phyloP scores from a whole-genome alignment of 2,113 vertebrate genomes.

The Halichoerus grypus region DNA sequence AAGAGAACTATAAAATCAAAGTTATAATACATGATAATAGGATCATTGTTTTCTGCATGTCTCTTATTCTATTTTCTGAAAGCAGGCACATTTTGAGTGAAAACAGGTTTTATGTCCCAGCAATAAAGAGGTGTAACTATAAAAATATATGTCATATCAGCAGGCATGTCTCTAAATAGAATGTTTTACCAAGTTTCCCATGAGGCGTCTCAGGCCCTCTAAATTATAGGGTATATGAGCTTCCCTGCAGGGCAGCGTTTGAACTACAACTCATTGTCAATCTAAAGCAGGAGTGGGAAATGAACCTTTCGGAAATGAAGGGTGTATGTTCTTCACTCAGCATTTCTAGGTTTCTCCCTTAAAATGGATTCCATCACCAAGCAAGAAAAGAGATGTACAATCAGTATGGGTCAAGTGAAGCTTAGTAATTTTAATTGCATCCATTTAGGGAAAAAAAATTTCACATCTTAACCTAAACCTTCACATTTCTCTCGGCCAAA shows the following conservation, averaged over 20 bases:
- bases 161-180: slow-evolving; percentile 82
- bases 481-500: slow-evolving; percentile 44
- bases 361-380: slow-evolving; percentile 28
- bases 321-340: slow-evolving; percentile 3
- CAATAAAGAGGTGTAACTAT: slow-evolving; percentile 81
- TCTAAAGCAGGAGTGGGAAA: slow-evolving; percentile 65
- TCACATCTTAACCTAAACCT: slow-evolving; percentile 51
- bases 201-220: slow-evolving; percentile 65
- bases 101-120: slow-evolving; percentile 80
- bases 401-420: slow-evolving; percentile 25
- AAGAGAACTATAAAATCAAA: slow-evolving; percentile 75
- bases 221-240: slow-evolving; percentile 79
- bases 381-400: background rate
- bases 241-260: slow-evolving; percentile 79
- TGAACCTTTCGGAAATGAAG: slow-evolving; percentile 61
- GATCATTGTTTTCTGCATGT: slow-evolving; percentile 72
- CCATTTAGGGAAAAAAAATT: background rate
- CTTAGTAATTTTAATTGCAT: slow-evolving; percentile 66
- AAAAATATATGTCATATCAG: slow-evolving; percentile 84
- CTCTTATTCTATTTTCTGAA: slow-evolving; percentile 77
- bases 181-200: slow-evolving; percentile 81
- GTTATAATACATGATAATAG: slow-evolving; percentile 66
- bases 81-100: slow-evolving; percentile 74
- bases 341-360: slow-evolving; percentile 57
- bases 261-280: slow-evolving; percentile 74